These are phyloP conservation scores for Coregonus sp. DNA, from an alignment of 2,797 vertebrate species.

Conservation along the genomic window DNA sequence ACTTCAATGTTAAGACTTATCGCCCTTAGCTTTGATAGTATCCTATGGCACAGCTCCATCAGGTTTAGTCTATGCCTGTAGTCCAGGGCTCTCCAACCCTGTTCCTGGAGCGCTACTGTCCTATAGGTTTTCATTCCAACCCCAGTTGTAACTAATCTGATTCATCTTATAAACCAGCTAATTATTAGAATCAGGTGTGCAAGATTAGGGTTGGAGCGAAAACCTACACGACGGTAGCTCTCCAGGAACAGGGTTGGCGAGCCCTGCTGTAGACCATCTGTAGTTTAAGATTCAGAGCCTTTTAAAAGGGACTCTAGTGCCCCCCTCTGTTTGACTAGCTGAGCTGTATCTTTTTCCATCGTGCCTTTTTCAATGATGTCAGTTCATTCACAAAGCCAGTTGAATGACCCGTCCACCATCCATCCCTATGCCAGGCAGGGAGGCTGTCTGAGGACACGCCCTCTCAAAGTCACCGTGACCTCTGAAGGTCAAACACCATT, in stretches of 20 bases:
- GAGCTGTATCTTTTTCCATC: background rate
- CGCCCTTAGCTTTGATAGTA: background rate
- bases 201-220: no score
- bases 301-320: background rate
- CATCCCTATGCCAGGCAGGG: background rate
- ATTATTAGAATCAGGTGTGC: no score
- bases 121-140: no score
- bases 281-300: background rate
- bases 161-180: no score
- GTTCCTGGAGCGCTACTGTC: no score
- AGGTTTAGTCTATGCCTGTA: background rate
- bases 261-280: background rate
- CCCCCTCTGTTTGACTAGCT: slow-evolving; percentile 38
- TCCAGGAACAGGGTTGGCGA: no score
- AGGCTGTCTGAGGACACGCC: background rate
- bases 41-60: background rate
- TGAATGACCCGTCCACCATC: background rate
- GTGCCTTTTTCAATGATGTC: background rate
- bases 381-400: background rate
- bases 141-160: no score
- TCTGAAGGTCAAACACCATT: background rate
- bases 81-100: no score
- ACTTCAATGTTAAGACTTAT: background rate
- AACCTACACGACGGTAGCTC: no score
- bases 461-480: background rate